Evolutionary conservation across 2,888 invertebrate genomes (phyloP).

Genomic region (Flexamia atlantica): DNA sequence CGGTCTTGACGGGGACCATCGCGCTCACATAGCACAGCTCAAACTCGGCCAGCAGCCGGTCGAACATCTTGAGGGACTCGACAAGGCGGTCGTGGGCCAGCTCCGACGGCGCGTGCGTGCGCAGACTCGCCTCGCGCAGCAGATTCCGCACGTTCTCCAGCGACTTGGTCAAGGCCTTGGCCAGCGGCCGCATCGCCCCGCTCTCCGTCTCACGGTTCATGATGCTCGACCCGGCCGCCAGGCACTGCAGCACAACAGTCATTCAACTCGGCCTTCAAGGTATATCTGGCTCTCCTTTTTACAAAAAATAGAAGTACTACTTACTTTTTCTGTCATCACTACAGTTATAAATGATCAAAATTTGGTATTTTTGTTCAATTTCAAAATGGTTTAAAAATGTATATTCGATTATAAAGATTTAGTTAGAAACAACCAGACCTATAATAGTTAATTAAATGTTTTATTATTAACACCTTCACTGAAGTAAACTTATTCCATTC

Average conservation of each 20-base stretch:
- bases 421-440: too few species aligned
- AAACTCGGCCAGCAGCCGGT: constrained; percentile 97
- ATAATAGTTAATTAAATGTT: too few species aligned
- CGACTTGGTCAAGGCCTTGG: constrained; percentile 97
- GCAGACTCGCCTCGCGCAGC: constrained; percentile 91
- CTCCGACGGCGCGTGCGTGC: constrained; percentile 74
- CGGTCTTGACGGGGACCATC: constrained; percentile 99
- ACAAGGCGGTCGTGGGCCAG: constrained; percentile 71
- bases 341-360: too few species aligned
- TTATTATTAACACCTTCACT: too few species aligned
- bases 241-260: constrained; percentile 81
- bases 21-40: constrained; percentile 99
- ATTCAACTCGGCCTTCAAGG: too few species aligned
- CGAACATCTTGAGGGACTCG: constrained; percentile 85
- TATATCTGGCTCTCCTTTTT: too few species aligned
- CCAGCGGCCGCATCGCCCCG: constrained; percentile 96
- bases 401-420: too few species aligned
- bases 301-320: too few species aligned
- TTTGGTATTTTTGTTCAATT: too few species aligned
- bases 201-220: constrained; percentile 98
- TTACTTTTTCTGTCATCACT: too few species aligned
- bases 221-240: constrained; percentile 98
- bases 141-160: constrained; percentile 94
- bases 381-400: too few species aligned
- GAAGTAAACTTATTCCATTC: too few species aligned